Conservation (phyloP, 2,113 vertebrate genomes). For the Parotia lawesii region DNA sequence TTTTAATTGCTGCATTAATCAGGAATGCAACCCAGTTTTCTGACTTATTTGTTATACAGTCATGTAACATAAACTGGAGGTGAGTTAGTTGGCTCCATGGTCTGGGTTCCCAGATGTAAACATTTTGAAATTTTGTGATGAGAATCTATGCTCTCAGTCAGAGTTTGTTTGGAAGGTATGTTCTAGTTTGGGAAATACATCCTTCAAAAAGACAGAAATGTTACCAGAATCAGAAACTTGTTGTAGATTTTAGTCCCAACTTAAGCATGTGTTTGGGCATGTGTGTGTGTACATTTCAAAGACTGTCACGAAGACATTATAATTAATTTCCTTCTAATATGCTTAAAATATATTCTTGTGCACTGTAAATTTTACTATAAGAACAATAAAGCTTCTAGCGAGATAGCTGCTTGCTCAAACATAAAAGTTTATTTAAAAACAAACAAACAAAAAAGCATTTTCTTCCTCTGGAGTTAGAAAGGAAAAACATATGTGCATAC, state of each 20-base stretch:
- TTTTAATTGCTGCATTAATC: background rate
- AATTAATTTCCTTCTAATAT: background rate
- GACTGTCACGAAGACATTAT: background rate
- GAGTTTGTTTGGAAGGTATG: background rate
- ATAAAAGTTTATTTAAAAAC: background rate
- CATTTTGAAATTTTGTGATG: background rate
- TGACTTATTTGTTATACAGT: background rate
- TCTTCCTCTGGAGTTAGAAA: background rate
- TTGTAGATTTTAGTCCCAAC: background rate
- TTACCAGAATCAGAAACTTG: background rate
- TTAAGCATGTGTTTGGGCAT: background rate
- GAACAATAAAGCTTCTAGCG: background rate
- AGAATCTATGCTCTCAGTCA: background rate
- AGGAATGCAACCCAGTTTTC: background rate
- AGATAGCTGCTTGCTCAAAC: background rate
- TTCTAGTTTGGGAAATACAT: background rate
- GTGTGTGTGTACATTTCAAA: background rate
- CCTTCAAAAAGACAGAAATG: background rate
- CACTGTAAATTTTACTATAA: background rate
- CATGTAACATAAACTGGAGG: background rate
- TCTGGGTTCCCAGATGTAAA: slow-evolving; percentile 8
- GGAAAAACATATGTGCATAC: background rate
- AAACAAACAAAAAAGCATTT: background rate
- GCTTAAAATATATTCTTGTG: background rate
- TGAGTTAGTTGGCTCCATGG: background rate